phyloP scores from a whole-genome alignment of 2,888 invertebrate genomes.

The Volucella bombylans region DNA sequence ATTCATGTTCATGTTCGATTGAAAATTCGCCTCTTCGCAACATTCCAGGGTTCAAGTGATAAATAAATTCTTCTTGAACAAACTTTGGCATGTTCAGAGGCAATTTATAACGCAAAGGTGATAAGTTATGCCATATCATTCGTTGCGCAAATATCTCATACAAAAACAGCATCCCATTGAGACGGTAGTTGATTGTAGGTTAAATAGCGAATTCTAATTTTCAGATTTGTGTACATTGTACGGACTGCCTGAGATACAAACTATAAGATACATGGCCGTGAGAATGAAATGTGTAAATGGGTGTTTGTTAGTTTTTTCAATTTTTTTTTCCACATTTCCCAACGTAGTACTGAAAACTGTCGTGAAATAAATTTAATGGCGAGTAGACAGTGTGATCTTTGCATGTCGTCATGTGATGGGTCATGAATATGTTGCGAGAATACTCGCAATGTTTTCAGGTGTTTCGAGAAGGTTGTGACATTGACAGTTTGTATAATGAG shows the following conservation, averaged over 20 bases:
- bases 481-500: too few species aligned
- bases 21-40: conserved; percentile 25
- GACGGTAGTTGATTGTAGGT: conserved; percentile 60
- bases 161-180: conserved; percentile 58
- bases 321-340: not conserved
- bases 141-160: conserved; percentile 58
- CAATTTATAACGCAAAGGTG: conserved; percentile 70
- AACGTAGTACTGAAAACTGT: not conserved
- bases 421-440: conserved; percentile 3
- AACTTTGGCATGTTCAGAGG: conserved; percentile 63
- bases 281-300: conserved; percentile 60
- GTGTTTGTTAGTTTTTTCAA: not conserved
- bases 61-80: conserved; percentile 25
- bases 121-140: conserved; percentile 67
- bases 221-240: too few species aligned
- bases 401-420: conserved; percentile 30
- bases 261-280: conserved; percentile 59
- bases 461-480: too few species aligned
- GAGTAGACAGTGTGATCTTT: conserved; percentile 21
- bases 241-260: too few species aligned
- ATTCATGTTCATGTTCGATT: conserved; percentile 29
- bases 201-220: conserved; percentile 55
- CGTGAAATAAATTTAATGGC: conserved; percentile 17
- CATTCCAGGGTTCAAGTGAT: conserved; percentile 5
- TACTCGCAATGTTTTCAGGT: too few species aligned